These are phyloP conservation scores for Chiridota heheva DNA, from an alignment of 35 echinoderm and acorn worm genomes.

Conservation along the genomic window DNA sequence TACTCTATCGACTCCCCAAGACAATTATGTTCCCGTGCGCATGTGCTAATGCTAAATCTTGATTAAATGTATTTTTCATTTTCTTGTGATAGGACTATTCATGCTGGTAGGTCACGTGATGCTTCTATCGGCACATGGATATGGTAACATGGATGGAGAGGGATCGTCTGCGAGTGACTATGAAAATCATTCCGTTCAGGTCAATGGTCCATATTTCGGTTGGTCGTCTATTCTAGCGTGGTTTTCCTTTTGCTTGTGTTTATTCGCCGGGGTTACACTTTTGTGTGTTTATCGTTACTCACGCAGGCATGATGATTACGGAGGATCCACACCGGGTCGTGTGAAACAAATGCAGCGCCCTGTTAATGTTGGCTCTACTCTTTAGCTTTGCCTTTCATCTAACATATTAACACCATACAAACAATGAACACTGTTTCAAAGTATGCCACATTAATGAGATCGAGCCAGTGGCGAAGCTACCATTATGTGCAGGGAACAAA, in stretches of 20 bases:
- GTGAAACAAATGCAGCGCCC: constrained; percentile 66
- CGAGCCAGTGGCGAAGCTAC: no score
- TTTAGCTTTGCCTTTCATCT: no score
- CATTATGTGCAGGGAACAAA: no score
- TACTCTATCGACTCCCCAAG: no score
- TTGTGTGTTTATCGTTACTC: constrained; percentile 78
- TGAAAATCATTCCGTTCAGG: neutral
- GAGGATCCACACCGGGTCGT: constrained; percentile 48
- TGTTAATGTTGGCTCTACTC: constrained; percentile 64
- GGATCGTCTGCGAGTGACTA: neutral
- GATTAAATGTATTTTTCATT: neutral
- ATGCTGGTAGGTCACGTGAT: constrained; percentile 88
- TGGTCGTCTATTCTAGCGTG: constrained; percentile 78
- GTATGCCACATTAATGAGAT: no score
- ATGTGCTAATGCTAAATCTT: no score
- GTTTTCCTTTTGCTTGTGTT: constrained; percentile 64
- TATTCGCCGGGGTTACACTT: constrained; percentile 58
- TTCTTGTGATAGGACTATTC: constrained; percentile 65
- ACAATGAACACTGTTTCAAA: no score
- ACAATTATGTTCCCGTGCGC: no score
- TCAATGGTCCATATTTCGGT: constrained; percentile 31
- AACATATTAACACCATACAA: no score
- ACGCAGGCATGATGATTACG: constrained; percentile 76
- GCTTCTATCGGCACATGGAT: constrained; percentile 54
- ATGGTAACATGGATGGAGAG: neutral